phyloP scores from a whole-genome alignment of 2,888 invertebrate species.

The Dascillus cervinus region DNA sequence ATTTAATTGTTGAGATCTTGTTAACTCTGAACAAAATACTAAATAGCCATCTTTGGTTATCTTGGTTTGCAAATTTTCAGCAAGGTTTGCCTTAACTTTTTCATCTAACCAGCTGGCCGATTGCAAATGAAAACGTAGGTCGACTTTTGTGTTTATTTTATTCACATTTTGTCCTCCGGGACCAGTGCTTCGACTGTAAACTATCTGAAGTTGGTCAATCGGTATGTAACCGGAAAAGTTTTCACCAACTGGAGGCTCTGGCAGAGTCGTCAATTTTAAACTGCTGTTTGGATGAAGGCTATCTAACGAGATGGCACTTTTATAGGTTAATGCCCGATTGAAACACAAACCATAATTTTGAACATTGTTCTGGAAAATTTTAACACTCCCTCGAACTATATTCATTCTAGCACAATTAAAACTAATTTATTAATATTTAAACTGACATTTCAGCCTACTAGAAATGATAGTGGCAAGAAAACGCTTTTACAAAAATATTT shows the following conservation, averaged over 20 bases:
- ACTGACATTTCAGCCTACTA: too few relatives aligned
- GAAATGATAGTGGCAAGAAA: too few relatives aligned
- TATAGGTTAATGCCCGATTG: slow-evolving; percentile 41
- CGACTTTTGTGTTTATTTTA: slow-evolving; percentile 87
- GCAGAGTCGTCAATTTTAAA: slow-evolving; percentile 60
- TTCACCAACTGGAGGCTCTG: slow-evolving; percentile 49
- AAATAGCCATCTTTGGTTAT: slow-evolving; percentile 81
- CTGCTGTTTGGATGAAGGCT: slow-evolving; percentile 68
- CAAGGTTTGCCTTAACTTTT: slow-evolving; percentile 55
- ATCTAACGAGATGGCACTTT: slow-evolving; percentile 65
- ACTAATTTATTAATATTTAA: too few relatives aligned
- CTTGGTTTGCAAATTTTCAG: slow-evolving; percentile 60
- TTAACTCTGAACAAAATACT: slow-evolving; percentile 82
- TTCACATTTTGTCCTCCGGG: slow-evolving; percentile 96
- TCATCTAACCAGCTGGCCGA: slow-evolving; percentile 80
- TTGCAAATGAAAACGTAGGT: slow-evolving; percentile 74
- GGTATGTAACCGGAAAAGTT: slow-evolving; percentile 66
- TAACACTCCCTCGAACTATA: too few relatives aligned
- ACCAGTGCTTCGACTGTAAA: slow-evolving; percentile 77
- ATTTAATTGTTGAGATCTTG: slow-evolving; percentile 86
- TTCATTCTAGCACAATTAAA: too few relatives aligned
- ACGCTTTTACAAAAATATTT: too few relatives aligned
- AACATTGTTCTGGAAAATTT: too few relatives aligned
- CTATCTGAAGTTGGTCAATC: slow-evolving; percentile 69
- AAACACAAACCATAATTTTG: too few relatives aligned